Percentiles rank a stretch among this genome's conserved stretches.
Evolutionary conservation across 1,140 invertebrate genomes (phyloP).

Genomic region (Papilio polytes): DNA sequence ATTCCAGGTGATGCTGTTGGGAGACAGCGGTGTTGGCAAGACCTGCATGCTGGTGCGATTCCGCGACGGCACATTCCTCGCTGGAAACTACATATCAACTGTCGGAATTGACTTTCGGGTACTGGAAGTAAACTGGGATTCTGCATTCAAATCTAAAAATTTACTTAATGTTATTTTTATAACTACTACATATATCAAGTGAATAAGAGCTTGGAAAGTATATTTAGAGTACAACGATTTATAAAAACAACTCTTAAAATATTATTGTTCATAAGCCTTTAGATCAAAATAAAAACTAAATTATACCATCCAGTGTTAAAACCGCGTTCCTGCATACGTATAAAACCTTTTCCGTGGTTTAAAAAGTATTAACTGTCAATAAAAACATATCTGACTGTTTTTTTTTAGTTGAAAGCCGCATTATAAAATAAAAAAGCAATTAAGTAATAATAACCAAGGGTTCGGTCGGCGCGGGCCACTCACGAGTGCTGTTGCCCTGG

Average conservation of each 20-base stretch:
- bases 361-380: slow-evolving; percentile 30
- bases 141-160: background rate
- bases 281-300: background rate
- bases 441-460: slow-evolving; percentile 64
- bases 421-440: slow-evolving; percentile 56
- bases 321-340: background rate
- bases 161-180: no score
- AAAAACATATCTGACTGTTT: slow-evolving; percentile 34
- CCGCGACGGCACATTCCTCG: slow-evolving; percentile 93
- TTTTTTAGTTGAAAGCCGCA: slow-evolving; percentile 18
- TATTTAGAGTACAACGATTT: no score
- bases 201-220: no score
- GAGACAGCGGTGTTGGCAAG: slow-evolving; percentile 95
- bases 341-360: background rate
- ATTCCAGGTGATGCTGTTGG: slow-evolving; percentile 93
- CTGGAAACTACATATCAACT: slow-evolving; percentile 96
- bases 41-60: slow-evolving; percentile 94
- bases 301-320: background rate
- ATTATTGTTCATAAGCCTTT: no score
- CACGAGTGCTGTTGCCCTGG: slow-evolving; percentile 56
- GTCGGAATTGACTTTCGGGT: slow-evolving; percentile 98
- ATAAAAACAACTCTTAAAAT: no score
- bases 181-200: no score
- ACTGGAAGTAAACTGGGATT: slow-evolving; percentile 46
- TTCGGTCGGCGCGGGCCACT: slow-evolving; percentile 78